Conservation (phyloP, 2,797 vertebrate genomes). For the Lateolabrax maculatus region DNA sequence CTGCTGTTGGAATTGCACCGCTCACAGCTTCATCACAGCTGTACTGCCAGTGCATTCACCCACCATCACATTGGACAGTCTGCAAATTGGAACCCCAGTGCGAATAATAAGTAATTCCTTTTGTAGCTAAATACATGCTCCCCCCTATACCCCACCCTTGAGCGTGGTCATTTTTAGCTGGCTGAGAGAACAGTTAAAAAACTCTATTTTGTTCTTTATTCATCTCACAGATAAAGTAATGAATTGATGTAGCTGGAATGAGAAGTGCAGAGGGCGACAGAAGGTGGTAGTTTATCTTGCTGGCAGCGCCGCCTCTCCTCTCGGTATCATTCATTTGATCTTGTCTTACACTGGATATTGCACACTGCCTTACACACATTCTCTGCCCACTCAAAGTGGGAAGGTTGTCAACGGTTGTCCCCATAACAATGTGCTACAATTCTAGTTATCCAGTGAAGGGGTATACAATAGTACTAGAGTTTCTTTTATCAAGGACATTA, state of each 20-base stretch:
- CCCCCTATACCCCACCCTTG: not conserved
- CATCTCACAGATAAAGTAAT: constrained; percentile 54
- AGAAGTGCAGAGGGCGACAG: constrained; percentile 47
- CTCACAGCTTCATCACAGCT: constrained; percentile 52
- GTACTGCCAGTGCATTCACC: not conserved
- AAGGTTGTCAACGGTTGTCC: constrained; percentile 31
- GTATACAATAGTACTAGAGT: not conserved
- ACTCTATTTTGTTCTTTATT: constrained; percentile 39
- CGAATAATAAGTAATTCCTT: constrained; percentile 64
- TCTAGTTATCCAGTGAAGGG: constrained; percentile 5
- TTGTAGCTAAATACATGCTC: constrained; percentile 28
- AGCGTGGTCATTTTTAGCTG: constrained; percentile 28
- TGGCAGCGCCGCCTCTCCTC: constrained; percentile 46
- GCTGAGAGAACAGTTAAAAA: constrained; percentile 37
- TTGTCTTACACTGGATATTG: constrained; percentile 57
- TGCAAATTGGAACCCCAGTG: constrained; percentile 58
- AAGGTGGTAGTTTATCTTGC: constrained; percentile 59
- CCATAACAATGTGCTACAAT: constrained; percentile 17
- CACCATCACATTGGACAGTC: constrained; percentile 37
- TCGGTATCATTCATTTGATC: constrained; percentile 60
- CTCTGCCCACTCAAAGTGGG: constrained; percentile 26
- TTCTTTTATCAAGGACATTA: not conserved
- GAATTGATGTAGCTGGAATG: constrained; percentile 37
- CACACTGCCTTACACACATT: constrained; percentile 37
- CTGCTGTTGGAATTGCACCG: constrained; percentile 41